phyloP scores from a whole-genome alignment of 1,140 invertebrate genomes.

The Anoplolepis gracilipes region DNA sequence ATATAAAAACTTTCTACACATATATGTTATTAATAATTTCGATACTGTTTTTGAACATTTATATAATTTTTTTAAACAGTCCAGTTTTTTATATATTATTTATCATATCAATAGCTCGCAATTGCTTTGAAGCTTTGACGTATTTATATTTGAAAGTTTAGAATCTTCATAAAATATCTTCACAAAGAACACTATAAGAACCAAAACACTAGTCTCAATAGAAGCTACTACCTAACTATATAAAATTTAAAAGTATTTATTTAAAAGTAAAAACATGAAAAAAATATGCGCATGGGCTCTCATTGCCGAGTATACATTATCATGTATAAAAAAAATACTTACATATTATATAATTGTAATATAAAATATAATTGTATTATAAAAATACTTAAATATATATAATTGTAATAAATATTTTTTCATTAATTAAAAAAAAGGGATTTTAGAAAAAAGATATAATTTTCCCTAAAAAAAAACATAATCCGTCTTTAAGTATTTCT shows the following conservation, averaged over 20 bases:
- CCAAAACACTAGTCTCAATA: neutral
- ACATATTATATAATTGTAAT: no score
- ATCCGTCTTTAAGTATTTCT: neutral
- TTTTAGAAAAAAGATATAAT: no score
- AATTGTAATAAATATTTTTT: no score
- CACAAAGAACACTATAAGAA: neutral
- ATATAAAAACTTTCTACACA: no score
- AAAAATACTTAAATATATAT: no score
- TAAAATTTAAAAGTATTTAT: no score
- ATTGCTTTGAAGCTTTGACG: neutral
- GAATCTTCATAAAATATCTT: neutral
- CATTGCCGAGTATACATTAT: no score
- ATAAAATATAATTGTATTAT: no score
- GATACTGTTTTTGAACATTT: neutral
- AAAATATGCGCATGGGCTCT: no score
- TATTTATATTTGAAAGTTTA: neutral
- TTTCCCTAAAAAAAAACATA: neutral
- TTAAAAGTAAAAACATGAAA: neutral
- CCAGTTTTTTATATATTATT: neutral
- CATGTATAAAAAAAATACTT: no score
- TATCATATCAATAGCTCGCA: neutral
- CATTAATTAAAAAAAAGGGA: no score
- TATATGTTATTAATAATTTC: neutral
- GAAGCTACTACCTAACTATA: neutral
- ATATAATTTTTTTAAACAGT: neutral